Percentiles rank a stretch among this genome's conserved stretches.
Evolutionary conservation across 2,113 vertebrate genomes (phyloP).

Genomic region (Cyanoliseus patagonus): DNA sequence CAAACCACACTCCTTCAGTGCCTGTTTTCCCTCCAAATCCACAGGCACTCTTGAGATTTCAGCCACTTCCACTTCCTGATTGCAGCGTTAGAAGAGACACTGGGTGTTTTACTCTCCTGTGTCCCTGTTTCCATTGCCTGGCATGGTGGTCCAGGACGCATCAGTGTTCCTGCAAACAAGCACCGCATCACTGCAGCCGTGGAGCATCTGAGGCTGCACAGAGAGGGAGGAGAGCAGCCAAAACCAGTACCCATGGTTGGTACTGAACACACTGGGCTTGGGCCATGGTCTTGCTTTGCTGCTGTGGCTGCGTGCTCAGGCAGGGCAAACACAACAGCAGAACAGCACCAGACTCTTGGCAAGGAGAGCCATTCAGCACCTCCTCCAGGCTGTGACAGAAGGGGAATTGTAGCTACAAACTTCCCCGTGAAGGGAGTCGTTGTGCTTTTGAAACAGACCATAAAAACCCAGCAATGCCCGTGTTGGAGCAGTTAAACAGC

Average conservation of each 20-base stretch:
- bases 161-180: not conserved
- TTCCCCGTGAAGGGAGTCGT: not conserved
- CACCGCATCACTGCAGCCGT: not conserved
- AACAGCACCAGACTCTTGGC: not conserved
- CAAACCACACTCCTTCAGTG: fast-evolving
- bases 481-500: not conserved
- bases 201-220: not conserved
- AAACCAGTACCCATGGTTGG: not conserved
- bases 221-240: not conserved
- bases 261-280: not conserved
- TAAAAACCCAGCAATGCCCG: not conserved
- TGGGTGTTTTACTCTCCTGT: not conserved
- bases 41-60: not conserved
- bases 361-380: not conserved
- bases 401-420: not conserved
- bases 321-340: not conserved
- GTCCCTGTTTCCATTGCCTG: not conserved
- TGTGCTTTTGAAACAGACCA: not conserved
- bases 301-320: not conserved
- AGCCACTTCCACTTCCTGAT: not conserved
- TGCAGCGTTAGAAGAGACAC: not conserved
- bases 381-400: not conserved
- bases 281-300: not conserved
- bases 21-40: not conserved
- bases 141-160: not conserved